Evolutionary conservation across 2,113 vertebrate genomes (phyloP), one percentile per base, ranked within the genome.

Genomic region (Corythaixoides concolor): DNA sequence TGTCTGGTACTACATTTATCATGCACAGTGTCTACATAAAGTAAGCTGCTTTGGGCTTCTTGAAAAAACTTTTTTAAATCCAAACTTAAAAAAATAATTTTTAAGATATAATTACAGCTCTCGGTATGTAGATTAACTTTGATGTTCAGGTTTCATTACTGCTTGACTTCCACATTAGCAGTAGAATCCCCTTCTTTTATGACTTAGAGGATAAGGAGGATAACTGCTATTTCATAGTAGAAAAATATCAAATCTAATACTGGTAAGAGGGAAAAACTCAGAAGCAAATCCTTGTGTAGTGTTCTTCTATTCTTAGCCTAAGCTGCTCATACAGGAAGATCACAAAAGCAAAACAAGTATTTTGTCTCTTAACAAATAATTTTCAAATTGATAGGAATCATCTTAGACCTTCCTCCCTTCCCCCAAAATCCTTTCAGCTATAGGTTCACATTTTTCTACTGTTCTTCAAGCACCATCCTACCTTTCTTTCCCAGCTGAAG

Each of bases 91-190:
- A 89, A 66, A 60, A 18, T 28, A 53, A 45, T 56, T 93, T 75
- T 93, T 67, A 88, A 86, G 68, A 43, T 76, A 53, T 86, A 94
- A 95, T 85, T 92, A 83, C 60, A 78, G 33, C 89, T 81, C 27
- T 95, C 86, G 9, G 45, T 97, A 84, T 87, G 79, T 95, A 95
- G 95, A 91, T 93, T 78, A 88, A 76, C 91, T 96, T 93, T 88
- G 45, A 86, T 94, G 95, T 83, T 97, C 89, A 87, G 56, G 96
- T 98, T 91, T 94, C 91, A 66, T 96, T 93, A 94, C 86, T 88
- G 77, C 75, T 97, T 81, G 64, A 95, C 85, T 75, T 15, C 67
- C 45, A 73, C 53, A 68, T 88, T 95, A 83, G 79, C 63, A 79
- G 81, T 91, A 78, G 90, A 90, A 69, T 93, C 33, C 43, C 77